A percentile compares a stretch with the other conserved stretches of the same genome.
phyloP scores from a whole-genome alignment of 1,140 invertebrate genomes.

The Argopecten irradians region DNA sequence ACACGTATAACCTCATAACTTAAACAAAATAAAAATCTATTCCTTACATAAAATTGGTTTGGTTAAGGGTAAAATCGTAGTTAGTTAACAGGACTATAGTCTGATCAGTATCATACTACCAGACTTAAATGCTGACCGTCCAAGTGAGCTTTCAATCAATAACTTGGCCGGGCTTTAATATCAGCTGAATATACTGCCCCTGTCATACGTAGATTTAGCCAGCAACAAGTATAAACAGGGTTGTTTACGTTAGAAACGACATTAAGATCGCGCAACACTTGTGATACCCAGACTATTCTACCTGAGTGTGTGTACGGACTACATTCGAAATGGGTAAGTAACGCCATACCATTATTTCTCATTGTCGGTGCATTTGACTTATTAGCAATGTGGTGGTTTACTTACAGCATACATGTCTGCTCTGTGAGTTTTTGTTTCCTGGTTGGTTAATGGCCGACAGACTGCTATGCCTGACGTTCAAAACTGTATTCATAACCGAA shows the following conservation, averaged over 20 bases:
- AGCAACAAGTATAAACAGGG: not conserved
- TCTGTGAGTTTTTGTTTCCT: no score
- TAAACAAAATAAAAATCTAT: no score
- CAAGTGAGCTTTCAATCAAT: not conserved
- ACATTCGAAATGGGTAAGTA: not conserved
- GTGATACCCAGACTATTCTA: not conserved
- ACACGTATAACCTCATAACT: no score
- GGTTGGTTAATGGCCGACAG: no score
- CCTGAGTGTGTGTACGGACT: not conserved
- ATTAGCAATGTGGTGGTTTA: not conserved
- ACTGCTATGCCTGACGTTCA: no score
- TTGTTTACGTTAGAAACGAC: slow-evolving; percentile 1
- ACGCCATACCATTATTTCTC: not conserved
- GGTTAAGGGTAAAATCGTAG: no score
- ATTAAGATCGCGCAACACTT: not conserved
- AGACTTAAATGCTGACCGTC: no score
- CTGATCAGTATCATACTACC: no score
- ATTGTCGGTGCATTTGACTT: not conserved
- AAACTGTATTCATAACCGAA: no score
- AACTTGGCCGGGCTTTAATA: not conserved
- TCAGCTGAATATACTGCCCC: slow-evolving; percentile 1
- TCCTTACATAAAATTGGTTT: no score
- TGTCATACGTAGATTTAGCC: not conserved
- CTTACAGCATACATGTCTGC: not conserved
- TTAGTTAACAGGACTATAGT: no score